These are phyloP conservation scores for Limnephilus rhombicus DNA, from an alignment of 2,888 invertebrate genomes.

Conservation along the genomic window DNA sequence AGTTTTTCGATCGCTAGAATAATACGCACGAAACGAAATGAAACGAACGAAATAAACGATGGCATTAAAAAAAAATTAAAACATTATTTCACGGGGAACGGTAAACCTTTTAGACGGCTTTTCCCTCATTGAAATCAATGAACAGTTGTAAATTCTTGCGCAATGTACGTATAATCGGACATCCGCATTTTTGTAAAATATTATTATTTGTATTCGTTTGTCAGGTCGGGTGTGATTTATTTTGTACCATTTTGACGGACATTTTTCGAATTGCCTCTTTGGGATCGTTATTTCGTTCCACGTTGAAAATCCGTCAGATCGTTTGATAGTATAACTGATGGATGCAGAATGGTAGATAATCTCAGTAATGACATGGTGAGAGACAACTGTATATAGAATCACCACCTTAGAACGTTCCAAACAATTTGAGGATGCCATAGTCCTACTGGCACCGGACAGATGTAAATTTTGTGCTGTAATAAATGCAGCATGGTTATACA, in stretches of 20 bases:
- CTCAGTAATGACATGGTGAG: too few relatives aligned
- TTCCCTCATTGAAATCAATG: not conserved
- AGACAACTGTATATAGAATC: too few relatives aligned
- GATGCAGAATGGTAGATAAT: not conserved
- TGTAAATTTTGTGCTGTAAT: too few relatives aligned
- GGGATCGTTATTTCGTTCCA: not conserved
- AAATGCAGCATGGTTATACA: too few relatives aligned
- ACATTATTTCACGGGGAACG: not conserved
- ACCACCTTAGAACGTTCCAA: too few relatives aligned
- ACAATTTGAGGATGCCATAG: too few relatives aligned
- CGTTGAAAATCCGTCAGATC: not conserved
- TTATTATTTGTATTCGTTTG: not conserved
- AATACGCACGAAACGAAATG: too few relatives aligned
- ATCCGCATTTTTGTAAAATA: not conserved
- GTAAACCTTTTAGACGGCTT: not conserved
- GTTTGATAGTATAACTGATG: not conserved
- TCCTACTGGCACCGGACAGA: too few relatives aligned
- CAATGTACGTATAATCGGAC: not conserved
- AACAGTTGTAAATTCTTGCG: not conserved
- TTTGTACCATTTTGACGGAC: not conserved
- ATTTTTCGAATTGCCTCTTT: not conserved
- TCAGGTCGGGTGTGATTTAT: slow-evolving; percentile 6
- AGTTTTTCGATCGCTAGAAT: too few relatives aligned
- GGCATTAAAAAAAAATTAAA: too few relatives aligned
- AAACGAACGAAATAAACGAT: too few relatives aligned